Conservation (phyloP, 2,888 invertebrate genomes). For the Drosophila koepferae region DNA sequence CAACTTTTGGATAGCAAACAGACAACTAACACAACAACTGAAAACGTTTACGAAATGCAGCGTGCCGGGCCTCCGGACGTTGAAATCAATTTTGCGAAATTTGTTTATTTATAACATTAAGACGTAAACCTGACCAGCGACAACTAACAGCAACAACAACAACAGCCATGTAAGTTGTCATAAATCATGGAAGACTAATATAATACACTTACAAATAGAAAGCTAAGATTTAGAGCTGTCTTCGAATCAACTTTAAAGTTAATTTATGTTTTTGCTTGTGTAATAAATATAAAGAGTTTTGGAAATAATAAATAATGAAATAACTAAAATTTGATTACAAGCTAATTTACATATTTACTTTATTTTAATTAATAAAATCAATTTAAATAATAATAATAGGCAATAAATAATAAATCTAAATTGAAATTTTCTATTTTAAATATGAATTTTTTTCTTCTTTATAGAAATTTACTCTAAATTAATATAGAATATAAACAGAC, state of each 20-base stretch:
- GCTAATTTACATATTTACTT: too few relatives aligned
- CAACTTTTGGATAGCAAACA: conserved; percentile 35
- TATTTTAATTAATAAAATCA: too few relatives aligned
- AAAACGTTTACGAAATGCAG: conserved; percentile 65
- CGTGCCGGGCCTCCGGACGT: conserved; percentile 54
- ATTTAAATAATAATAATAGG: too few relatives aligned
- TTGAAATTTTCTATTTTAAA: too few relatives aligned
- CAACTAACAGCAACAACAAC: conserved; percentile 34
- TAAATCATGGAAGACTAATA: background rate
- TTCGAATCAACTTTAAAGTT: background rate
- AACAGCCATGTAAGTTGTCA: background rate
- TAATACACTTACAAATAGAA: conserved; percentile 24
- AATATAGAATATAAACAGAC: too few relatives aligned
- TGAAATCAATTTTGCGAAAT: conserved; percentile 72
- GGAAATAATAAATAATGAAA: too few relatives aligned
- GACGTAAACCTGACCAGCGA: conserved; percentile 69
- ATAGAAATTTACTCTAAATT: too few relatives aligned
- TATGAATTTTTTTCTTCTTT: too few relatives aligned
- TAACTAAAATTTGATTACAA: too few relatives aligned
- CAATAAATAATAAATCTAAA: too few relatives aligned
- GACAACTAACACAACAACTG: conserved; percentile 41
- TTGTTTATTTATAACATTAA: conserved; percentile 67
- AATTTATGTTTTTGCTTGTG: background rate
- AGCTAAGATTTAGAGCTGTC: background rate
- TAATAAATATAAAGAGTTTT: background rate